These are phyloP conservation scores for Hydrozoanthus tunicans DNA, from an alignment of 64 coral and sea anemone species.

Conservation along the genomic window DNA sequence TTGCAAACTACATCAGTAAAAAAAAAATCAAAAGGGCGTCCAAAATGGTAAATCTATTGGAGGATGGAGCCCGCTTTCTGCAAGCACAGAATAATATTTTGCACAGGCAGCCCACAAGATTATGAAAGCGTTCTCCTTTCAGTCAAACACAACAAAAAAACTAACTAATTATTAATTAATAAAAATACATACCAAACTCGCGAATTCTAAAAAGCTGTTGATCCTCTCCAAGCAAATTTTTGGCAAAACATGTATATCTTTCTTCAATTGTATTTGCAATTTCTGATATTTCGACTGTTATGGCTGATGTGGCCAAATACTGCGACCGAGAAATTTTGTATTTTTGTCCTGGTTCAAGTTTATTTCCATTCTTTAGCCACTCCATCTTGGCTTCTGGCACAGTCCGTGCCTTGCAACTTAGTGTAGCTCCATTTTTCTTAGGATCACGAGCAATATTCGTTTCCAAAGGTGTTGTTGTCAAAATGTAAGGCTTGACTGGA, in stretches of 20 bases:
- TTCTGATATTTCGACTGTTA: constrained; percentile 27
- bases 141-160: no score
- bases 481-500: constrained; percentile 68
- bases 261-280: constrained; percentile 12
- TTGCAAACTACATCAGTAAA: no score
- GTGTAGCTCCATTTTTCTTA: constrained; percentile 15
- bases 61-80: no score
- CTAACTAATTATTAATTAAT: no score
- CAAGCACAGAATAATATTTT: no score
- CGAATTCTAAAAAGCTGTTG: constrained; percentile 66
- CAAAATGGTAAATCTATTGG: no score
- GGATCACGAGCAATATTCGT: constrained; percentile 68
- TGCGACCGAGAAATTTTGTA: constrained; percentile 4
- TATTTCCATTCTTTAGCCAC: constrained; percentile 49
- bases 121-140: no score
- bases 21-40: no score
- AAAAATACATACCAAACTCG: constrained; percentile 55
- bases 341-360: background rate
- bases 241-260: constrained; percentile 67
- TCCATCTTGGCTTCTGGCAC: constrained; percentile 47
- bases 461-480: constrained; percentile 58
- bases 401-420: constrained; percentile 53
- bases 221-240: constrained; percentile 70
- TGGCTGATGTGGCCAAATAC: background rate
- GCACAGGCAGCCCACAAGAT: no score